Evolutionary conservation across 2,797 vertebrate species (phyloP), one percentile per base, ranked within the genome.

Genomic region (Zenarchopterus dispar): DNA sequence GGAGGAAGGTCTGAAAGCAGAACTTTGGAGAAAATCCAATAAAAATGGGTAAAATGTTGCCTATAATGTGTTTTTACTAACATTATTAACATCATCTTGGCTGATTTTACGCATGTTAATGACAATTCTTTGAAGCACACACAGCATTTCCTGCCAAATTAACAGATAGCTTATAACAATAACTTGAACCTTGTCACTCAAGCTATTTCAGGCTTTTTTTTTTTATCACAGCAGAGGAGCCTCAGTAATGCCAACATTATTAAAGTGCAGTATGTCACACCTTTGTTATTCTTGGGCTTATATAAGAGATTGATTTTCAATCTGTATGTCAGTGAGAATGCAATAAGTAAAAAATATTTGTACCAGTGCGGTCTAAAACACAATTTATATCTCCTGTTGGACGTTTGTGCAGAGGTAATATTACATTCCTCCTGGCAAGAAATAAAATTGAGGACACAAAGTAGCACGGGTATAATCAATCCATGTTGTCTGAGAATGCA

Each of bases 381-480:
- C 67, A 67, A 74, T 65, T 74, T 75, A 33, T 54, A 63, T 63
- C 66, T 69, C 51, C 46, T 42, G 52, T 67, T 61, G 66, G 59
- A 55, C 18, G 2, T 47, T 48, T 49, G 51, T 59, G 57, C 36
- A 8, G 33, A 17, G 24, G 54, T 58, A 39, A 71, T 78, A 75
- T 68, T 68, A 73, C 67, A 53, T 72, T 75, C 62, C 84, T 86
- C 46, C 74, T 67, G 83, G 84, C 80, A 66, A 77, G 73, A 62
- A 72, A 84, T 75, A 28, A 66, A 86, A 86, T 72, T 57, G 73
- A 71, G 88, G 81, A 82, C 77, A 81, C 67, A 62, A 73, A 86
- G 77, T 74, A 80, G 81, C 71, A 65, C 46, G 74, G 80, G 77
- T 79, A 79, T 78, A 81, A 89, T 90, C 85, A 86, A 82, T 84